These are phyloP conservation scores for Cryptops parisi DNA, from an alignment of 2,888 invertebrate genomes.

Conservation along the genomic window DNA sequence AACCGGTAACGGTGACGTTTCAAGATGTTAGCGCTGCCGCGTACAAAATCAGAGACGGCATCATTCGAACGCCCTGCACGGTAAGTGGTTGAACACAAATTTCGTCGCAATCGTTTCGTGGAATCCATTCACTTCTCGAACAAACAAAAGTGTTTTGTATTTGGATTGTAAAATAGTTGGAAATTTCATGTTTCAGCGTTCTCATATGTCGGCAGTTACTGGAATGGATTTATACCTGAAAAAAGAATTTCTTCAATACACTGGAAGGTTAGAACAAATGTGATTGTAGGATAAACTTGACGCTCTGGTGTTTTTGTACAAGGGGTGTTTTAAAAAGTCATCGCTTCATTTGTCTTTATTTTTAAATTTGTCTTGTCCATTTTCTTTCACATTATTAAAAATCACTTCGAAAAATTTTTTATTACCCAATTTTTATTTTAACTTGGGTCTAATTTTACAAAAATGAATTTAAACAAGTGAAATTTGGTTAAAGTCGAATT, in stretches of 20 bases:
- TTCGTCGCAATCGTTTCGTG: neutral
- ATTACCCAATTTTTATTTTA: too few relatives aligned
- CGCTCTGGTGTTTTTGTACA: neutral
- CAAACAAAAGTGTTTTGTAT: too few relatives aligned
- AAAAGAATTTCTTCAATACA: slow-evolving; percentile 84
- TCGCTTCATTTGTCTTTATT: too few relatives aligned
- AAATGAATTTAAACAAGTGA: too few relatives aligned
- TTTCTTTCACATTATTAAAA: too few relatives aligned
- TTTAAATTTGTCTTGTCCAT: too few relatives aligned
- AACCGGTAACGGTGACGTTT: slow-evolving; percentile 56
- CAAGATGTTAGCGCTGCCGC: slow-evolving; percentile 82
- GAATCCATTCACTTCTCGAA: neutral
- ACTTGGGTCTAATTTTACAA: too few relatives aligned
- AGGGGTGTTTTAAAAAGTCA: too few relatives aligned
- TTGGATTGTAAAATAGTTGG: neutral
- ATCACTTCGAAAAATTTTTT: too few relatives aligned
- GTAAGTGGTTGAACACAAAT: slow-evolving; percentile 38
- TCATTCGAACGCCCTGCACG: slow-evolving; percentile 71
- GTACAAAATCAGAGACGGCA: slow-evolving; percentile 67
- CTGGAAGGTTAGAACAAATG: slow-evolving; percentile 63
- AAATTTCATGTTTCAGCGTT: slow-evolving; percentile 45
- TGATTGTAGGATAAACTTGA: neutral
- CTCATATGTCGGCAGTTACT: slow-evolving; percentile 58
- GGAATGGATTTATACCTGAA: slow-evolving; percentile 83
- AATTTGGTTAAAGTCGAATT: too few relatives aligned